Evolutionary conservation across 2,888 invertebrate genomes (phyloP), one percentile per base, ranked within the genome.

Genomic region (Lottia scabra): DNA sequence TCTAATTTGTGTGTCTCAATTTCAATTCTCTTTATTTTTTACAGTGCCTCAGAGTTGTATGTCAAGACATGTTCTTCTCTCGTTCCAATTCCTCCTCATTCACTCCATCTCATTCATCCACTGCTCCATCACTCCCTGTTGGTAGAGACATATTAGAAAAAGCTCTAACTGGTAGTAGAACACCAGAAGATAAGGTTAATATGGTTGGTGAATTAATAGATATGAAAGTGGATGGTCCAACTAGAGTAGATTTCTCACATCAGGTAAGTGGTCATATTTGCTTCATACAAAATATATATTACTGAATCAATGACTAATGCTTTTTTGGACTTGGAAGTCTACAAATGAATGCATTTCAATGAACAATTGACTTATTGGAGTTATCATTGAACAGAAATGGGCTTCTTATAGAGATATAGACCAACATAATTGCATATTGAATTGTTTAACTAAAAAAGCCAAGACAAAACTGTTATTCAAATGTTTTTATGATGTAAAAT

Each of bases 51-150:
- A 83, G 83, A 72, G 80, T 85, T n/a, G 83, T 87, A 16, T 88
- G 88, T 78, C 87, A 87, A 68, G 88, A 88, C 78, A 84, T 88
- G 87, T 88, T 88, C 87, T 88, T 88, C 86, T 86, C 87, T 19
- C 81, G 88, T 46, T 77, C 88, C 19, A 81, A 83, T 44, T 78
- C 75, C 70, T 79, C 82, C 15, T 72, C 82, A 6, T 75, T 81
- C n/a, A 70, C 85, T 4, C 81, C 79, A 62, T 70, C 80, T 65
- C 66, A 85, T 71, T 74, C 80, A 72, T 81, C 80, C 44, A 65
- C 76, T 19, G 65, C 77, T 16, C 30, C 77, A 63, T 70, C 75
- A 65, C 78, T 76, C 70, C 15, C n/a, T 30, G 72, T 67, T 38
- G 80, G 82, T 38, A 75, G 85, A 46, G 79, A 82, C 26, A 83